A percentile compares a stretch with the other conserved stretches of the same genome.
phyloP scores from a whole-genome alignment of 2,888 invertebrate genomes.

The Agriopis leucophaearia region DNA sequence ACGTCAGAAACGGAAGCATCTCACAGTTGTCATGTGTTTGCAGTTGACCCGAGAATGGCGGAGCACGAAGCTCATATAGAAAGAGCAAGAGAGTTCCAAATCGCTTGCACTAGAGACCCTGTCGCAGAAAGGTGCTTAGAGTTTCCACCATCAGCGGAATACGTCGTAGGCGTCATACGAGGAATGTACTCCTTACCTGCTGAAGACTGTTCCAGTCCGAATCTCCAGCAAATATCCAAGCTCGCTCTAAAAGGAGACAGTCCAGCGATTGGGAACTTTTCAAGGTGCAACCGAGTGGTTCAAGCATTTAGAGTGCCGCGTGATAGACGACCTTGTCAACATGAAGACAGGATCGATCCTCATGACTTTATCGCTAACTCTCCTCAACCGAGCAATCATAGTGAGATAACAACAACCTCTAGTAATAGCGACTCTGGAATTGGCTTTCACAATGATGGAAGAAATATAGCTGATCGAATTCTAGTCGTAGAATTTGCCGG shows the following conservation, averaged over 20 bases:
- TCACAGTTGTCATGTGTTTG: constrained; percentile 98
- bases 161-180: constrained; percentile 90
- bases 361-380: constrained; percentile 89
- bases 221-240: constrained; percentile 77
- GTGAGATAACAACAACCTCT: constrained; percentile 93
- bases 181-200: constrained; percentile 90
- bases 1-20: constrained; percentile 85
- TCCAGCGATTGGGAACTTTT: constrained; percentile 75
- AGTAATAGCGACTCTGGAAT: constrained; percentile 98
- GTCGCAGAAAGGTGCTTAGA: constrained; percentile 93
- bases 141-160: constrained; percentile 95
- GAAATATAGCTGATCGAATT: constrained; percentile 93
- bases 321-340: constrained; percentile 69
- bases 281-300: constrained; percentile 69
- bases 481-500: constrained; percentile 91
- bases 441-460: constrained; percentile 96
- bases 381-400: constrained; percentile 94
- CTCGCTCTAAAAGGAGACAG: constrained; percentile 78
- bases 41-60: constrained; percentile 94
- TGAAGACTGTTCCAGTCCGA: constrained; percentile 75
- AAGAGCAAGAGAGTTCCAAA: constrained; percentile 94
- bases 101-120: constrained; percentile 93
- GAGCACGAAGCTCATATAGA: constrained; percentile 93
- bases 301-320: constrained; percentile 64
- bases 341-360: constrained; percentile 74